These are phyloP conservation scores for Platypus cylindrus DNA, from an alignment of 2,888 invertebrate genomes.

Conservation along the genomic window DNA sequence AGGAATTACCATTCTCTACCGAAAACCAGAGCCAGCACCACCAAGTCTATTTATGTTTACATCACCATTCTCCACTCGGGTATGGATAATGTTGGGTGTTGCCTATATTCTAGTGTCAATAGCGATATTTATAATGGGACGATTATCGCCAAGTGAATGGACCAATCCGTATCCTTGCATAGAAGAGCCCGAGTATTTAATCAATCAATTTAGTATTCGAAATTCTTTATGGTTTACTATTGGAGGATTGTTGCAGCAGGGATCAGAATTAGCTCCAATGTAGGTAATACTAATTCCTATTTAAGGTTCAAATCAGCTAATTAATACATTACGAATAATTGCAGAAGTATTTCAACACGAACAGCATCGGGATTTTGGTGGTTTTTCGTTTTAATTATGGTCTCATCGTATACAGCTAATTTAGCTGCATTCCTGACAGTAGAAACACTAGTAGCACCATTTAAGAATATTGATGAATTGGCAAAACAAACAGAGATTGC, in stretches of 20 bases:
- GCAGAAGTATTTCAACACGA: slow-evolving; percentile 73
- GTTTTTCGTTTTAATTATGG: slow-evolving; percentile 81
- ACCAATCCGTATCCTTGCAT: slow-evolving; percentile 78
- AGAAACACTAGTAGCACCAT: slow-evolving; percentile 57
- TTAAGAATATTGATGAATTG: slow-evolving; percentile 72
- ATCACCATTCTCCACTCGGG: slow-evolving; percentile 68
- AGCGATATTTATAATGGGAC: slow-evolving; percentile 64
- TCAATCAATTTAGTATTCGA: slow-evolving; percentile 70
- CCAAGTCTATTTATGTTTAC: slow-evolving; percentile 87
- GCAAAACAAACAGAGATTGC: slow-evolving; percentile 67
- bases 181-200: slow-evolving; percentile 67
- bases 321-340: slow-evolving; percentile 7
- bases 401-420: slow-evolving; percentile 81
- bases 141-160: slow-evolving; percentile 79
- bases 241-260: slow-evolving; percentile 75
- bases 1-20: slow-evolving; percentile 82
- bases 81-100: slow-evolving; percentile 74
- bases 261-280: slow-evolving; percentile 80
- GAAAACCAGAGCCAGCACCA: slow-evolving; percentile 72
- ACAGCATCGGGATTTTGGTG: slow-evolving; percentile 82
- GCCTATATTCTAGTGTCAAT: slow-evolving; percentile 71
- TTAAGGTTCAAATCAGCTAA: background rate
- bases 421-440: slow-evolving; percentile 82
- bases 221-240: slow-evolving; percentile 85
- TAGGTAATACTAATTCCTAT: slow-evolving; percentile 31